Evolutionary conservation across 2,888 invertebrate genomes (phyloP).

Genomic region (Acanthococcus lagerstroemiae): DNA sequence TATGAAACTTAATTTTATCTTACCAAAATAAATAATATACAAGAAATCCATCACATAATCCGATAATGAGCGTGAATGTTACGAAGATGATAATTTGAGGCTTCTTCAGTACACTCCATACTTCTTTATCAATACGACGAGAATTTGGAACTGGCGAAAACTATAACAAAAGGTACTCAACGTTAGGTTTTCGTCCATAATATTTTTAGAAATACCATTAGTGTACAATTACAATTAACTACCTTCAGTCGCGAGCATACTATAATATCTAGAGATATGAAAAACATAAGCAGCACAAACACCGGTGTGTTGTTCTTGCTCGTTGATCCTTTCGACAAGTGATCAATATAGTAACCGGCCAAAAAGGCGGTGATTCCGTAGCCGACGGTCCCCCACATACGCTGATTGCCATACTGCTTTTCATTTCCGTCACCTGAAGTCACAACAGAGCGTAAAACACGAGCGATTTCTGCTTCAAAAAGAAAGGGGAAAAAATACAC

Average conservation of each 20-base stretch:
- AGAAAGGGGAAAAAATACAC: slow-evolving; percentile 37
- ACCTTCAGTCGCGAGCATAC: slow-evolving; percentile 57
- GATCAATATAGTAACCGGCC: slow-evolving; percentile 58
- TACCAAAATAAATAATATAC: slow-evolving; percentile 74
- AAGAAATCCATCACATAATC: slow-evolving; percentile 67
- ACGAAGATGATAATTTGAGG: slow-evolving; percentile 57
- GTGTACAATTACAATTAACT: slow-evolving; percentile 33
- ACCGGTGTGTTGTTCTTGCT: slow-evolving; percentile 63
- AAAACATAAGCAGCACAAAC: slow-evolving; percentile 54
- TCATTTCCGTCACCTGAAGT: slow-evolving; percentile 56
- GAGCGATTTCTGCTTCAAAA: slow-evolving; percentile 17
- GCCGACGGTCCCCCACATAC: slow-evolving; percentile 74
- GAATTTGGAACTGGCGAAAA: slow-evolving; percentile 59
- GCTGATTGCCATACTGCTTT: slow-evolving; percentile 62
- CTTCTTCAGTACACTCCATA: slow-evolving; percentile 52
- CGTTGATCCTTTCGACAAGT: slow-evolving; percentile 48
- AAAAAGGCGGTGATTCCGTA: slow-evolving; percentile 64
- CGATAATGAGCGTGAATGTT: slow-evolving; percentile 61
- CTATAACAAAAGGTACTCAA: slow-evolving; percentile 43
- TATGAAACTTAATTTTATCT: slow-evolving; percentile 35
- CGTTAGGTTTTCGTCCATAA: not conserved
- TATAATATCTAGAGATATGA: slow-evolving; percentile 54
- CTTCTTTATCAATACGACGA: slow-evolving; percentile 56
- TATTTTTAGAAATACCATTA: not conserved
- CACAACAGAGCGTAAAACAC: too few relatives aligned